phyloP scores from a whole-genome alignment of 2,113 vertebrate genomes.

The Sceloporus tristichus region DNA sequence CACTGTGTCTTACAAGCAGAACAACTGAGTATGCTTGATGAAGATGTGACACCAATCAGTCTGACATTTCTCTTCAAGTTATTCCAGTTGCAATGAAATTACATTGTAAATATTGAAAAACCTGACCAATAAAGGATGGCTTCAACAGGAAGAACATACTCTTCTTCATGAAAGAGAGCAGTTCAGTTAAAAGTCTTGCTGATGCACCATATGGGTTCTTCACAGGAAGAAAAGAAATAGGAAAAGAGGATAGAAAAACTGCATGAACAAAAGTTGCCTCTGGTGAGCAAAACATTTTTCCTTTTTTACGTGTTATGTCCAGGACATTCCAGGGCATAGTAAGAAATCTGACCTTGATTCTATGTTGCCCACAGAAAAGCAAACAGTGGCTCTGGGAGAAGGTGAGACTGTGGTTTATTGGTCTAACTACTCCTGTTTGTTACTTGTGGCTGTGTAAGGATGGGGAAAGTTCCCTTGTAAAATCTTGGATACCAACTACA shows the following conservation, averaged over 20 bases:
- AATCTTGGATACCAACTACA: slow-evolving; percentile 65
- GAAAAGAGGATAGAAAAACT: slow-evolving; percentile 21
- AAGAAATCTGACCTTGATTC: slow-evolving; percentile 50
- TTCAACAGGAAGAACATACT: slow-evolving; percentile 65
- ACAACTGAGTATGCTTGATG: background rate
- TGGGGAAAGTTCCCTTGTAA: slow-evolving; percentile 60
- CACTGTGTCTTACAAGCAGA: slow-evolving; percentile 42
- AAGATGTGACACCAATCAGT: slow-evolving; percentile 55
- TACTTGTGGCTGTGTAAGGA: slow-evolving; percentile 62
- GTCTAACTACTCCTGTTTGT: slow-evolving; percentile 16
- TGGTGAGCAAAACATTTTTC: slow-evolving; percentile 49
- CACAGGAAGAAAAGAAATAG: slow-evolving; percentile 40
- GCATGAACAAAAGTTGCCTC: slow-evolving; percentile 33
- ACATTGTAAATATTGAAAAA: slow-evolving; percentile 74
- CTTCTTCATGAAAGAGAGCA: slow-evolving; percentile 38
- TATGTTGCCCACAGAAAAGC: slow-evolving; percentile 26
- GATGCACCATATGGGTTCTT: slow-evolving; percentile 28
- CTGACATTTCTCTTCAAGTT: slow-evolving; percentile 74
- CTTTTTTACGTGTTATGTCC: slow-evolving; percentile 18
- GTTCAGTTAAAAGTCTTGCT: slow-evolving; percentile 21
- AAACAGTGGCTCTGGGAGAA: slow-evolving; percentile 40
- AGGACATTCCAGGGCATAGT: slow-evolving; percentile 13
- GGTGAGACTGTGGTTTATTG: slow-evolving; percentile 37
- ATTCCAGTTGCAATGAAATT: slow-evolving; percentile 73
- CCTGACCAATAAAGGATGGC: slow-evolving; percentile 72